Evolutionary conservation across 2,797 vertebrate genomes (phyloP).

Genomic region (Phylloscopus collybita): DNA sequence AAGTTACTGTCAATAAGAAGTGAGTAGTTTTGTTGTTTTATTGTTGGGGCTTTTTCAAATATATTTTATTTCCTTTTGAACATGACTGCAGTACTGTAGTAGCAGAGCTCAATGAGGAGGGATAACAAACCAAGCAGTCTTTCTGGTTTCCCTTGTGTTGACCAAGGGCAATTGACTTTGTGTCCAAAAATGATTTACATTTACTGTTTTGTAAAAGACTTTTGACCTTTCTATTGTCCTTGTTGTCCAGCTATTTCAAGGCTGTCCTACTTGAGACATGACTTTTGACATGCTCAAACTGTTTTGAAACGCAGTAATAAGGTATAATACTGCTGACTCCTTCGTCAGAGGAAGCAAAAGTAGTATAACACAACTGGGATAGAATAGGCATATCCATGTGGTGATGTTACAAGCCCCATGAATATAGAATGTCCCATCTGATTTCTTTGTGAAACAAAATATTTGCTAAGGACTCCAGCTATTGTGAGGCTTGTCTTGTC

Average conservation of each 20-base stretch:
- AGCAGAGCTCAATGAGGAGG: background rate
- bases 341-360: background rate
- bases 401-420: background rate
- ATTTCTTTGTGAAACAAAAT: conserved; percentile 36
- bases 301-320: background rate
- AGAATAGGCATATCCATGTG: background rate
- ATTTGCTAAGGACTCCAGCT: background rate
- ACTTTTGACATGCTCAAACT: conserved; percentile 27
- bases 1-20: conserved; percentile 16
- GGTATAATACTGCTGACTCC: background rate
- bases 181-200: conserved; percentile 50
- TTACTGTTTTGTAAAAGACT: conserved; percentile 11
- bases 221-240: conserved; percentile 15
- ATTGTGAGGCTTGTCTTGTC: background rate
- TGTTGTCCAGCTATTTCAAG: background rate
- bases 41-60: rapidly evolving
- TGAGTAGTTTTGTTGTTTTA: background rate
- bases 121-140: conserved; percentile 22
- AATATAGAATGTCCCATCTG: background rate
- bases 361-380: background rate
- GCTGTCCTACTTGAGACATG: background rate
- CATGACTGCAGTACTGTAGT: background rate
- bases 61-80: conserved; percentile 21
- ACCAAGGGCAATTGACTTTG: conserved; percentile 24
- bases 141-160: conserved; percentile 40